Evolutionary conservation across 1,140 invertebrate genomes (phyloP).

Genomic region (Drosophila santomea): DNA sequence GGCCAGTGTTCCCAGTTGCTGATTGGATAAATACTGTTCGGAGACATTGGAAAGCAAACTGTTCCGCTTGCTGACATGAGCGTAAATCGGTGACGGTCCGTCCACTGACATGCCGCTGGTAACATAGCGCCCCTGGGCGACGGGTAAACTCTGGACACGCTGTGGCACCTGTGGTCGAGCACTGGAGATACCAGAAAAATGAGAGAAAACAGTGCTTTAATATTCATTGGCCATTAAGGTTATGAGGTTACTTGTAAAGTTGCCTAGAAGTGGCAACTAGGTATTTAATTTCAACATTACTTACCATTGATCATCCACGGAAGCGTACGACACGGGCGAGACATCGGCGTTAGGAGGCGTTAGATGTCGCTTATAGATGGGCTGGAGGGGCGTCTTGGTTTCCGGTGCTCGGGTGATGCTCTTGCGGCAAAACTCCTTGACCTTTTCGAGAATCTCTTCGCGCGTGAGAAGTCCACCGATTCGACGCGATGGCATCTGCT

Average conservation of each 20-base stretch:
- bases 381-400: constrained; percentile 44
- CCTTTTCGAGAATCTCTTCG: constrained; percentile 81
- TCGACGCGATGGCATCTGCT: constrained; percentile 30
- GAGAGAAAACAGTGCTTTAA: too few species aligned
- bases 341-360: constrained; percentile 50
- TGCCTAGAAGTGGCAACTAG: too few species aligned
- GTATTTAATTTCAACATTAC: too few species aligned
- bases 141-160: constrained; percentile 76
- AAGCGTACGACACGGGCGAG: constrained; percentile 80
- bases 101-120: background rate
- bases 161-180: constrained; percentile 68
- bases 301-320: constrained; percentile 60
- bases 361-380: constrained; percentile 54
- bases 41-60: constrained; percentile 76
- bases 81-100: constrained; percentile 68
- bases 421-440: constrained; percentile 82
- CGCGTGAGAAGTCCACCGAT: constrained; percentile 74
- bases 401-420: constrained; percentile 67
- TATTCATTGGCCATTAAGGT: too few species aligned
- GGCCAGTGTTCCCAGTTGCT: constrained; percentile 33
- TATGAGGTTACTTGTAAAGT: too few species aligned
- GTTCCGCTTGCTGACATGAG: constrained; percentile 75
- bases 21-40: constrained; percentile 66
- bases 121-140: constrained; percentile 14
- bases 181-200: background rate